Conservation (phyloP, 1,140 invertebrate genomes). For the Tetramorium alpestre region DNA sequence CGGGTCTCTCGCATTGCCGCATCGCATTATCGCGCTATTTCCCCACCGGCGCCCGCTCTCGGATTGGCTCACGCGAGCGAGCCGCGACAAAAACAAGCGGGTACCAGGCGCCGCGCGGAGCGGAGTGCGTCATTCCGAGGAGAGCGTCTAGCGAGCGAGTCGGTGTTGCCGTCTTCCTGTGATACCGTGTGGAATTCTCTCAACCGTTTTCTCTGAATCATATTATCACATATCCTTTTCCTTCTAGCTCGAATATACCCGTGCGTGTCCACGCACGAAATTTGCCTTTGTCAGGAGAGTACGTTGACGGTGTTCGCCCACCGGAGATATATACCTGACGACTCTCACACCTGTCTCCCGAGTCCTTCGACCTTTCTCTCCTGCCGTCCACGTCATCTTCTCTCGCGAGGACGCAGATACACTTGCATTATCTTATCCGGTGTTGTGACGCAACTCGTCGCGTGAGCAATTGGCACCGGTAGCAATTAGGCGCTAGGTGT, state of each 20-base stretch:
- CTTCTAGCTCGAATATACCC: too few relatives aligned
- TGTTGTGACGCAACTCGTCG: neutral
- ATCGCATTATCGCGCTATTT: neutral
- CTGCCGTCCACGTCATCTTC: too few relatives aligned
- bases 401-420: neutral
- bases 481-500: neutral
- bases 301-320: too few relatives aligned
- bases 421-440: neutral
- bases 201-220: too few relatives aligned
- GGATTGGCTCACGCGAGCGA: neutral
- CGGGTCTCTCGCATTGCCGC: neutral
- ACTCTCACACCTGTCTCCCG: too few relatives aligned
- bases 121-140: neutral
- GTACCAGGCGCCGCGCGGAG: too few relatives aligned
- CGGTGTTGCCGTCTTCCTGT: neutral
- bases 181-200: neutral
- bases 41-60: neutral
- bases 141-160: neutral
- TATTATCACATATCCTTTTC: too few relatives aligned
- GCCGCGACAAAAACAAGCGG: constrained; percentile 1
- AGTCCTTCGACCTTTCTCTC: too few relatives aligned
- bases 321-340: too few relatives aligned
- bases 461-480: neutral
- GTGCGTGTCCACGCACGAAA: too few relatives aligned
- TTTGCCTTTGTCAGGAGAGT: too few relatives aligned